Base-by-base conservation (phyloP, 2,797 vertebrate species). In the Ctenopoma multispine region DNA sequence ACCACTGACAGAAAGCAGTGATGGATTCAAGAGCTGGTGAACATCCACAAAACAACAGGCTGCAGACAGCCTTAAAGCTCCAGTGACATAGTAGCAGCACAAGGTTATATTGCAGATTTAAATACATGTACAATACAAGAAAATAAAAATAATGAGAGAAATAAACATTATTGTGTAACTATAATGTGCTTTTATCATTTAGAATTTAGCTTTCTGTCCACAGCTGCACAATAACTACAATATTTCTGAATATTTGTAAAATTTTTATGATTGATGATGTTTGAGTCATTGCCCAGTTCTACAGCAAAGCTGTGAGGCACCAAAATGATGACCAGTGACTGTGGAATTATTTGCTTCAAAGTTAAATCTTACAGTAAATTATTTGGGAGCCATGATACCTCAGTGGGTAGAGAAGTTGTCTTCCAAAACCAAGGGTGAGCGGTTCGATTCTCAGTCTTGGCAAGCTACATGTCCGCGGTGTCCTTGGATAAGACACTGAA, bases 21-120 rank as follows among this genome's bases (percentile, higher is more conserved):
- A 97, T 93, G 80, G 92, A 96, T 96, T 94, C 90, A 65, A 64
- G 74, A 82, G 69, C 54, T 36, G 86, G 82, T 89, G 82, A 84
- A 74, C 75, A 83, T 87, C 88, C 63, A 62, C 80, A 69, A 72
- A 63, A 79, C 80, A 72, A 21, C 66, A 55, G 57, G 59, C 75
- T 63, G 38, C 81, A 69, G 77, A 79, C 61, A 21, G 68, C 44
- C 72, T 78, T 55, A 74, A 81, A 80, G 75, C 64, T 72, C 55
- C 50, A 27, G 61, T 27, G 58, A 60, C 63, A 69, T 20, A 31
- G 69, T 24, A 21, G 1, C 27, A 65, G 62, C 54, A 77, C 63
- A 24, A 36, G 49, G 43, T 72, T 48, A 54, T 44, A 46, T 57
- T 72, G 61, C 68, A 58, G 29, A 67, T 61, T 48, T 40, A 58